phyloP scores from a whole-genome alignment of 2,888 invertebrate genomes.

The Chelonus formosanus region DNA sequence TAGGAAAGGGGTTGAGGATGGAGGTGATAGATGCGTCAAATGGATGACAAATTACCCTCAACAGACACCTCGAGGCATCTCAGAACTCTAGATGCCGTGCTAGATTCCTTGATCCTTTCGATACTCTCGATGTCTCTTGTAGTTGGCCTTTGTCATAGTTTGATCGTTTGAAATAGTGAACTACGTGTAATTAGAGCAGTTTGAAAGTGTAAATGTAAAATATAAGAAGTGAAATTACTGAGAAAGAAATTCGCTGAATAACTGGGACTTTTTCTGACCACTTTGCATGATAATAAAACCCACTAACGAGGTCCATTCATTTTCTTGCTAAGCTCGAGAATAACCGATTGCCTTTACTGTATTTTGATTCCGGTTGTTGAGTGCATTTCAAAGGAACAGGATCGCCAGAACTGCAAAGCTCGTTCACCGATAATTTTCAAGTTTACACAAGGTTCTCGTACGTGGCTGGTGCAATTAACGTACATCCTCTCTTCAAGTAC shows the following conservation, averaged over 20 bases:
- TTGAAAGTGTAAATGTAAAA: background rate
- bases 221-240: slow-evolving; percentile 1
- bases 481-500: background rate
- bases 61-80: slow-evolving; percentile 17
- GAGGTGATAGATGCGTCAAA: slow-evolving; percentile 51
- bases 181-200: too few species aligned
- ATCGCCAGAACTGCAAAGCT: background rate
- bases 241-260: background rate
- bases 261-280: slow-evolving; percentile 46
- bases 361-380: background rate
- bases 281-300: slow-evolving; percentile 52
- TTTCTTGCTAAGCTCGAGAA: slow-evolving; percentile 29
- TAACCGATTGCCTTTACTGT: background rate
- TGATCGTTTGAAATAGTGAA: too few species aligned
- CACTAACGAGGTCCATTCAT: slow-evolving; percentile 55
- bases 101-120: background rate
- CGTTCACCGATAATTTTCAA: slow-evolving; percentile 11
- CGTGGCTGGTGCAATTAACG: slow-evolving; percentile 3
- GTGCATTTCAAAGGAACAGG: slow-evolving; percentile 6
- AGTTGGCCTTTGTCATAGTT: too few species aligned
- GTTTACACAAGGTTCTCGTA: slow-evolving; percentile 20
- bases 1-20: slow-evolving; percentile 36
- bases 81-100: slow-evolving; percentile 7
- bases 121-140: slow-evolving; percentile 1
- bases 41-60: slow-evolving; percentile 45